These are phyloP conservation scores for Philhelius pedissequus DNA, from an alignment of 2,888 invertebrate species.

Conservation along the genomic window DNA sequence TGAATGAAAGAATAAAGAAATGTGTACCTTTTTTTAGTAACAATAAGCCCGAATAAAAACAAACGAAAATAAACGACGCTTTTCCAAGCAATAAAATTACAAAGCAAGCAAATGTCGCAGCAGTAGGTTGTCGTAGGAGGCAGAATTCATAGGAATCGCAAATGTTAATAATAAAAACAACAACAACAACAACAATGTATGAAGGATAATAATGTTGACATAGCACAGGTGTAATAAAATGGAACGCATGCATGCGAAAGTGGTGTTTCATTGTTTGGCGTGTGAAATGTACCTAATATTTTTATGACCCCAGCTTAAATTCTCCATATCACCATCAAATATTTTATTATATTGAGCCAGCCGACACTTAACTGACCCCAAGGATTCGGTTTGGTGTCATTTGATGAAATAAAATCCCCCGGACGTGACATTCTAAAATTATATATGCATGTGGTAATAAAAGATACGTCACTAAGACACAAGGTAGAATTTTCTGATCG, in stretches of 20 bases:
- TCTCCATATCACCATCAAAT: constrained; percentile 25
- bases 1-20: constrained; percentile 42
- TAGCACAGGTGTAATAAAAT: constrained; percentile 67
- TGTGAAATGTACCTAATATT: constrained; percentile 60
- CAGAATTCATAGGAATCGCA: not conserved
- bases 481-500: not conserved
- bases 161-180: not conserved
- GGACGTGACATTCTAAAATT: constrained; percentile 48
- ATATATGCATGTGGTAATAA: constrained; percentile 22
- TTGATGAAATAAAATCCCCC: constrained; percentile 36
- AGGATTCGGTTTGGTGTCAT: constrained; percentile 45
- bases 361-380: constrained; percentile 36
- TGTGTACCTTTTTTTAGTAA: constrained; percentile 48
- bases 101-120: constrained; percentile 56
- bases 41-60: constrained; percentile 48
- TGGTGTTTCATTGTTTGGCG: constrained; percentile 57
- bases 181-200: constrained; percentile 47
- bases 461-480: not conserved
- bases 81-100: constrained; percentile 67
- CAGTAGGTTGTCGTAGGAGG: not conserved
- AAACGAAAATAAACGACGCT: constrained; percentile 64
- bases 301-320: constrained; percentile 39
- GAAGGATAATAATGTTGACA: constrained; percentile 65
- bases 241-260: constrained; percentile 62
- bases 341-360: constrained; percentile 33